Evolutionary conservation across 2,113 vertebrate species (phyloP).

Genomic region (Ramphastos sulfuratus): DNA sequence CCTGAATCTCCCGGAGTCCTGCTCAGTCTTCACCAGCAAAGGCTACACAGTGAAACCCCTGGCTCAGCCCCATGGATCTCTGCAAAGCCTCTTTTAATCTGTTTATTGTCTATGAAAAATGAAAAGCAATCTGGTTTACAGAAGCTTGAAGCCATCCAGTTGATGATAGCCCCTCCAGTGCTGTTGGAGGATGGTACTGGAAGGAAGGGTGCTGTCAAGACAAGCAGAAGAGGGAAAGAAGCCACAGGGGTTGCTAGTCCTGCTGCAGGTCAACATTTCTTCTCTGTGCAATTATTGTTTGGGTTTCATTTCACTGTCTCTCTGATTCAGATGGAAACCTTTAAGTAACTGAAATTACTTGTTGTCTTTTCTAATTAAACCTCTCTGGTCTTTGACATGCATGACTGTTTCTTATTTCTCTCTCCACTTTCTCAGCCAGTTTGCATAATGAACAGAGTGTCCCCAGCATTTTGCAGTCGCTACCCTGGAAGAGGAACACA

Average conservation of each 20-base stretch:
- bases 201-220: background rate
- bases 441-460: background rate
- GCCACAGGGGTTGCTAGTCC: background rate
- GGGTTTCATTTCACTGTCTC: background rate
- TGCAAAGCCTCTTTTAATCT: background rate
- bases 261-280: background rate
- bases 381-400: background rate
- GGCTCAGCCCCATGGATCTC: background rate
- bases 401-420: conserved; percentile 16
- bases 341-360: conserved; percentile 28
- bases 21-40: background rate
- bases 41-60: background rate
- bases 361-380: conserved; percentile 45
- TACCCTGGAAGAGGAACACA: background rate
- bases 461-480: background rate
- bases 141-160: background rate
- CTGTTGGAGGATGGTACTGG: background rate
- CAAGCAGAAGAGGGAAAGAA: background rate
- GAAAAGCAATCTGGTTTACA: background rate
- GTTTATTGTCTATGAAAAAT: background rate
- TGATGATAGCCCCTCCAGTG: background rate
- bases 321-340: conserved; percentile 6
- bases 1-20: accelerated
- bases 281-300: background rate
- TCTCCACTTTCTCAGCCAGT: background rate